A percentile compares a stretch with the other conserved stretches of the same genome.
These are phyloP conservation scores for Nothocercus nigrocapillus DNA, from an alignment of 2,113 vertebrate genomes.

Conservation along the genomic window DNA sequence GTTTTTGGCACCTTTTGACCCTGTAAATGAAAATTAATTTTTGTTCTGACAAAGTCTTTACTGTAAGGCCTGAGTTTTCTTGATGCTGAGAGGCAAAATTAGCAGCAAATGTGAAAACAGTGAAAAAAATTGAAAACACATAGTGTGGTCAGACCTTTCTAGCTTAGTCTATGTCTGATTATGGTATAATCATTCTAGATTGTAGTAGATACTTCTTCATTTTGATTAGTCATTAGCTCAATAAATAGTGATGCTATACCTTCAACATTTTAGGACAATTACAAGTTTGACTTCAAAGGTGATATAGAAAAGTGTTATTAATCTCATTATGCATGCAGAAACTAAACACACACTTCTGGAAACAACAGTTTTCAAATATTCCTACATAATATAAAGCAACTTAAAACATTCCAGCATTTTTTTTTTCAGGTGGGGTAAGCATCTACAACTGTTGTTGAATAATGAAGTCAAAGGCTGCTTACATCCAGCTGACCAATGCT, in stretches of 20 bases:
- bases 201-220: not conserved
- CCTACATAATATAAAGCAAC: not conserved
- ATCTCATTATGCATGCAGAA: not conserved
- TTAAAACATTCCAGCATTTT: not conserved
- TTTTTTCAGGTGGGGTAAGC: not conserved
- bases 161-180: not conserved
- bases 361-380: fast-evolving
- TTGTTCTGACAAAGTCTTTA: not conserved
- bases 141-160: not conserved
- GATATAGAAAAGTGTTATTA: not conserved
- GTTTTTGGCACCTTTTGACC: not conserved
- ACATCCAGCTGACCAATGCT: not conserved
- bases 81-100: not conserved
- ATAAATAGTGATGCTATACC: not conserved
- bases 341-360: not conserved
- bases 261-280: not conserved
- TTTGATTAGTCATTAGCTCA: not conserved
- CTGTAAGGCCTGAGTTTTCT: not conserved
- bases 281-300: not conserved
- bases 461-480: not conserved
- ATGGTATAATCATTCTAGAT: not conserved
- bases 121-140: not conserved
- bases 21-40: not conserved
- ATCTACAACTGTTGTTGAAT: not conserved
- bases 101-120: not conserved